Evolutionary conservation across 2,797 vertebrate species (phyloP).

Genomic region (Antennarius maculatus): DNA sequence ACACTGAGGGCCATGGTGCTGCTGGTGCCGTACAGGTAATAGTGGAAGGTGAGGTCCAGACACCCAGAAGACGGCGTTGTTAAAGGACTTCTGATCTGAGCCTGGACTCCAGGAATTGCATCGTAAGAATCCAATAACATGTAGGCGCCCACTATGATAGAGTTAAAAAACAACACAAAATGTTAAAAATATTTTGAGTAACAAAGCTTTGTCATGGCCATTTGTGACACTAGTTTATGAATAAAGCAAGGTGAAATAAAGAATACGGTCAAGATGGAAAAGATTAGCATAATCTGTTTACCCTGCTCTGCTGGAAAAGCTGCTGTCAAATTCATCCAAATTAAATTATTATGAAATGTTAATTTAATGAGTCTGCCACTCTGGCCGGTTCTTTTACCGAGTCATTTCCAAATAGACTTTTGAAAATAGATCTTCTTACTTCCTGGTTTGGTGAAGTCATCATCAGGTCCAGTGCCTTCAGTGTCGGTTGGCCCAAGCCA

Average conservation of each 20-base stretch:
- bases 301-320: too few species aligned
- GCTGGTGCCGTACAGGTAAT: constrained; percentile 78
- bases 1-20: constrained; percentile 75
- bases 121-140: constrained; percentile 79
- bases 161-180: not conserved
- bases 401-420: not conserved
- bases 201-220: too few species aligned
- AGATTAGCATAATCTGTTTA: too few species aligned
- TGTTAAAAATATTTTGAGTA: not conserved
- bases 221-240: not conserved
- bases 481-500: constrained; percentile 65
- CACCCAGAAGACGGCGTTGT: constrained; percentile 67
- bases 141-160: constrained; percentile 77
- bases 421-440: constrained; percentile 66
- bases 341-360: too few species aligned
- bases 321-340: too few species aligned
- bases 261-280: too few species aligned
- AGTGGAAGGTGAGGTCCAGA: constrained; percentile 82
- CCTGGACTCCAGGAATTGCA: constrained; percentile 46
- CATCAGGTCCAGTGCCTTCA: constrained; percentile 76
- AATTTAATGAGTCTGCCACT: not conserved
- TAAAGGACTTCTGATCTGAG: constrained; percentile 77
- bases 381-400: not conserved
- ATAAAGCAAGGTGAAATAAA: not conserved
- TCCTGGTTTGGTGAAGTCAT: constrained; percentile 86